Percentiles rank a stretch among this genome's conserved stretches.
These are phyloP conservation scores for Odocoileus virginianus DNA, from an alignment of 2,113 vertebrate genomes.

Conservation along the genomic window DNA sequence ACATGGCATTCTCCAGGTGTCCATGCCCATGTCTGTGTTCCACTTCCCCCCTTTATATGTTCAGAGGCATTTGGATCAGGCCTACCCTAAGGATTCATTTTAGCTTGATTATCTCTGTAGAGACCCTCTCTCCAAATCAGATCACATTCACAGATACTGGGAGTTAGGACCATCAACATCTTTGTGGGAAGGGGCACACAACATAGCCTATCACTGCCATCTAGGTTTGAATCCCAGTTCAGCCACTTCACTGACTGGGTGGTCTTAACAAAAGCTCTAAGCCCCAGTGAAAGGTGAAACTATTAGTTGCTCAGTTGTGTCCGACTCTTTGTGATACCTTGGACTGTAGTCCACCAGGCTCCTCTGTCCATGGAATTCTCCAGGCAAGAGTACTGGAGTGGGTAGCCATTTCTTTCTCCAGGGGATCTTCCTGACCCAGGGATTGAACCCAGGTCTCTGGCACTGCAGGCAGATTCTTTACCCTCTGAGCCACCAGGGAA, in stretches of 20 bases:
- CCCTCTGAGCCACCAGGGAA: neutral
- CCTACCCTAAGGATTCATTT: neutral
- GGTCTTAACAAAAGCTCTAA: conserved; percentile 3
- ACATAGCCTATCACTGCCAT: neutral
- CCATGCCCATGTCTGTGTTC: neutral
- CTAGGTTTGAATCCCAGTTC: neutral
- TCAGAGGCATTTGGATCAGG: neutral
- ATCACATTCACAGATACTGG: neutral
- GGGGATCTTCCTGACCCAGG: neutral
- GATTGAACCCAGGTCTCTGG: neutral
- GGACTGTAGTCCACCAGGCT: neutral
- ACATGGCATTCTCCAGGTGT: neutral
- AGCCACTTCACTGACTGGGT: neutral
- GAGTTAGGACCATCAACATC: neutral
- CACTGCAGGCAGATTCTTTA: neutral
- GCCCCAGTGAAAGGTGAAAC: neutral
- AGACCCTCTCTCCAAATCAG: neutral
- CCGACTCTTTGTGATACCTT: neutral
- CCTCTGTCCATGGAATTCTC: neutral
- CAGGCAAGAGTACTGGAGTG: neutral
- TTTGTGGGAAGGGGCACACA: neutral
- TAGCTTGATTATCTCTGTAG: neutral
- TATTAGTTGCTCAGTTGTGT: neutral
- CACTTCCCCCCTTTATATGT: neutral
- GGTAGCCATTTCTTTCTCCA: neutral